Percentiles rank a stretch among this genome's conserved stretches.
Evolutionary conservation across 2,797 vertebrate species (phyloP).

Genomic region (Leuciscus waleckii): DNA sequence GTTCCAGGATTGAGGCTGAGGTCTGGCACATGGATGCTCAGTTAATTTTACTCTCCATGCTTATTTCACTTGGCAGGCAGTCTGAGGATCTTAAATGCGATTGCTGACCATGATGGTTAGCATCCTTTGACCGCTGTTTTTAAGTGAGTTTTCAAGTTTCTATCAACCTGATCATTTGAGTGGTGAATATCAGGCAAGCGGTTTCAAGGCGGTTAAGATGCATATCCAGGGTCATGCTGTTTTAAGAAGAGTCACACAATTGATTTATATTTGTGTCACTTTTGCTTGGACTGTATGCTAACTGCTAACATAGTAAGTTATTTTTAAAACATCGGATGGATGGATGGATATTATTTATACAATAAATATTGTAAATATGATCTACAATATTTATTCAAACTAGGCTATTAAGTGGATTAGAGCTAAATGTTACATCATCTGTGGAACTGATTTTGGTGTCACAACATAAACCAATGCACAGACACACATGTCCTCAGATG

Average conservation of each 20-base stretch:
- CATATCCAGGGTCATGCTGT: slow-evolving; percentile 24
- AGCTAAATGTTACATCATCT: slow-evolving; percentile 51
- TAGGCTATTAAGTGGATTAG: slow-evolving; percentile 54
- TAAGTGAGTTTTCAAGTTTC: slow-evolving; percentile 45
- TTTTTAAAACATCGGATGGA: neutral
- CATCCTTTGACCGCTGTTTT: slow-evolving; percentile 54
- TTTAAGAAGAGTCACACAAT: slow-evolving; percentile 20
- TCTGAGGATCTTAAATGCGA: slow-evolving; percentile 81
- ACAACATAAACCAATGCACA: slow-evolving; percentile 46
- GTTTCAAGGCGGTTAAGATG: slow-evolving; percentile 28
- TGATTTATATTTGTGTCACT: slow-evolving; percentile 17
- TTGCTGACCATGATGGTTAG: slow-evolving; percentile 77
- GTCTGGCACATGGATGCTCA: slow-evolving; percentile 79
- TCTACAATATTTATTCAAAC: slow-evolving; percentile 54
- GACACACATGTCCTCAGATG: slow-evolving; percentile 51
- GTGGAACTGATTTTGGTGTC: slow-evolving; percentile 28
- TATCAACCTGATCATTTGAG: slow-evolving; percentile 47
- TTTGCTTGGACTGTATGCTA: neutral
- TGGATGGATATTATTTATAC: slow-evolving; percentile 14
- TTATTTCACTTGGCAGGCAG: slow-evolving; percentile 83
- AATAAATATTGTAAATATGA: neutral
- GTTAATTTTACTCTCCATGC: slow-evolving; percentile 83
- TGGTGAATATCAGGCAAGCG: slow-evolving; percentile 30
- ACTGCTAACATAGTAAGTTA: neutral
- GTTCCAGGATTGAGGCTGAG: slow-evolving; percentile 82